phyloP scores from a whole-genome alignment of 2,113 vertebrate species.

The Pyrgilauda ruficollis region DNA sequence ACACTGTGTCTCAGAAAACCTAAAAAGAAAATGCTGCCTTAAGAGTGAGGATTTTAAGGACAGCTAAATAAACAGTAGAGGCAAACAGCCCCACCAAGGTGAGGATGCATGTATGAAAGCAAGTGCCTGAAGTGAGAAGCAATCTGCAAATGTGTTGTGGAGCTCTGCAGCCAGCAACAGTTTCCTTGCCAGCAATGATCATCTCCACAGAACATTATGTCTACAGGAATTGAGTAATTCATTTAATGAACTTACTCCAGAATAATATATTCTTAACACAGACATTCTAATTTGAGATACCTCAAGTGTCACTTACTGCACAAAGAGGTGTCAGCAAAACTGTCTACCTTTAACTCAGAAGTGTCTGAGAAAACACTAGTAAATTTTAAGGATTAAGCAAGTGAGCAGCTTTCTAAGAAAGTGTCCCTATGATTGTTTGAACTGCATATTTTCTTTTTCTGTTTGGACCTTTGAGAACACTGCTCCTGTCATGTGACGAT shows the following conservation, averaged over 20 bases:
- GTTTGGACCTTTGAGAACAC: neutral
- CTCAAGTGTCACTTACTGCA: neutral
- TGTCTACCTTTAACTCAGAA: neutral
- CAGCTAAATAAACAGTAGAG: neutral
- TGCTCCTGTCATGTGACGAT: neutral
- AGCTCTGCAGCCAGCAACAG: neutral
- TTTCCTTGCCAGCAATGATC: neutral
- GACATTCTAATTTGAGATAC: neutral
- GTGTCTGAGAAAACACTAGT: neutral
- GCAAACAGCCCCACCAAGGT: neutral
- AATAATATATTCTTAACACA: neutral
- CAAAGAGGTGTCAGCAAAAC: neutral
- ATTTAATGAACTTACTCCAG: conserved; percentile 14
- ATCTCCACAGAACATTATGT: neutral
- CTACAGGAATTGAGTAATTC: neutral
- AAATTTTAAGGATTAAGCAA: neutral
- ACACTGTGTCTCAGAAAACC: neutral
- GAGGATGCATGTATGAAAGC: neutral
- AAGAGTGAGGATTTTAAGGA: neutral
- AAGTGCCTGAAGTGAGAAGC: neutral
- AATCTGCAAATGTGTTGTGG: neutral
- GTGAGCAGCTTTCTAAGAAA: neutral
- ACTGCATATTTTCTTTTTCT: neutral
- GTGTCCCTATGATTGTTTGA: neutral
- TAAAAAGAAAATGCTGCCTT: neutral